Evolutionary conservation across 2,888 invertebrate species (phyloP).

Genomic region (Diaperis boleti): DNA sequence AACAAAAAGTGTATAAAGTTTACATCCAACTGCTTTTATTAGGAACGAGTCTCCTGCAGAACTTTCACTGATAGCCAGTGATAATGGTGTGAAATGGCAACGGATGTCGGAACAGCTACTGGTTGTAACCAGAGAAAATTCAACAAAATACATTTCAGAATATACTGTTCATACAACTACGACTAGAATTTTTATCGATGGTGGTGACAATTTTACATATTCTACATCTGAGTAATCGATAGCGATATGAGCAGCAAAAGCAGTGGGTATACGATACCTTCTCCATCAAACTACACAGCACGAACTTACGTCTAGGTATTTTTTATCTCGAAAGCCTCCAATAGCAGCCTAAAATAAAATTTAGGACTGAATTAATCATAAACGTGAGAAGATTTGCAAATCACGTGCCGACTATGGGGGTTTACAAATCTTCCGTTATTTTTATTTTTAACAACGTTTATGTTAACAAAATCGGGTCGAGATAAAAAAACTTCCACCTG

Average conservation of each 20-base stretch:
- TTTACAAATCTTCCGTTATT: too few relatives aligned
- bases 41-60: constrained; percentile 26
- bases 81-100: constrained; percentile 5
- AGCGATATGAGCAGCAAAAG: constrained; percentile 62
- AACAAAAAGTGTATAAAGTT: constrained; percentile 47
- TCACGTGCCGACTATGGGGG: too few relatives aligned
- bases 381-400: too few relatives aligned
- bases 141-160: constrained; percentile 28
- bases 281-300: constrained; percentile 67
- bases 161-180: constrained; percentile 55
- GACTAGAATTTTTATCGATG: too few relatives aligned
- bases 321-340: constrained; percentile 61
- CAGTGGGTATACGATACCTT: constrained; percentile 62
- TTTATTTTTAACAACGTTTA: too few relatives aligned
- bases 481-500: constrained; percentile 35
- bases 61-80: not conserved
- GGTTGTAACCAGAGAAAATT: constrained; percentile 23
- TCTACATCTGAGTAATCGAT: constrained; percentile 38
- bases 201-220: constrained; percentile 6
- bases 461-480: constrained; percentile 19
- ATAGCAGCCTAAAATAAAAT: constrained; percentile 14
- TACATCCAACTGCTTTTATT: constrained; percentile 48
- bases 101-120: constrained; percentile 40
- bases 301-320: constrained; percentile 59
- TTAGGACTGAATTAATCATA: constrained; percentile 26